Evolutionary conservation across 2,113 vertebrate species (phyloP), one percentile per base, ranked within the genome.

Genomic region (Pachyramphus minor): DNA sequence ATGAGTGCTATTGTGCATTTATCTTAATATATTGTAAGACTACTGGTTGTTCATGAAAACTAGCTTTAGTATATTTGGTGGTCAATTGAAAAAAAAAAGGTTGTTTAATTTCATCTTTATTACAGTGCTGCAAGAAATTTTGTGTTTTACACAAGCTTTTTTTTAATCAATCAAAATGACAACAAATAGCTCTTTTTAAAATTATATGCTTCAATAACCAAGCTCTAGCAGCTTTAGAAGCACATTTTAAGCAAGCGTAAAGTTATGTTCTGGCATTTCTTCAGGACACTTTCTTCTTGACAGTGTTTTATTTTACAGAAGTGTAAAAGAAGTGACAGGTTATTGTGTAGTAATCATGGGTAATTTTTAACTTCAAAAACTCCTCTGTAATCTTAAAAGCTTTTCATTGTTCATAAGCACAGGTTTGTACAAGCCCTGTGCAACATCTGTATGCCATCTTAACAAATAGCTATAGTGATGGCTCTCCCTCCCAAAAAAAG

Each of bases 361-460:
- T 98, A 98, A 98, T 97, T 98, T 98, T 95, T 92, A 95, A 98
- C 98, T 98, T 98, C 97, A 98, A 98, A 98, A 97, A 96, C 88
- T 85, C 85, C 91, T 97, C 97, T 98, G 97, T 97, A 97, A 97
- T 97, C 97, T 97, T 98, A 96, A 98, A 98, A 97, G 97, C 98
- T 97, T 98, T 97, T 98, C 97, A 98, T 98, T 98, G 96, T 97
- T 97, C 96, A 81, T 91, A 95, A 92, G 95, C 93, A 89, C 97
- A 98, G 95, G 98, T 98, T 97, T 95, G 96, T 96, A 97, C 98
- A 98, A 95, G 97, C 77, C 88, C 96, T n/a, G 42, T 63, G 87
- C 56, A 94, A 95, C 96, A 96, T 97, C 96, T 97, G 96, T 75
- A 92, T 3, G 7, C 76, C 27, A 50, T 95, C 96, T 95, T 96